Conservation (phyloP, 2,888 invertebrate genomes). For the Halictus quadricinctus region DNA sequence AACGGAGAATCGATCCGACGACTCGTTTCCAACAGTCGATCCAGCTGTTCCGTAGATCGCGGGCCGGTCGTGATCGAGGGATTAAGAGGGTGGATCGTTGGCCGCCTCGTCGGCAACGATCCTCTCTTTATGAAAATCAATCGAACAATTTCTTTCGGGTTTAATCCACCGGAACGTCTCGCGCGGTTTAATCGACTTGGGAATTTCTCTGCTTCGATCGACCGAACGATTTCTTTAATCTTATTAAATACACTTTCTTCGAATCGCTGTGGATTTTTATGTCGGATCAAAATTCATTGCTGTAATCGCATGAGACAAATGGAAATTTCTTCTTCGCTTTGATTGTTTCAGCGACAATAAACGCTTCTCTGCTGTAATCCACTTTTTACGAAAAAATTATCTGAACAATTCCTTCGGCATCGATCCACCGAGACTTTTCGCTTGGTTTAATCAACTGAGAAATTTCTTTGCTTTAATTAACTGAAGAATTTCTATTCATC, state of each 20-base stretch:
- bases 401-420: neutral
- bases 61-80: conserved; percentile 1
- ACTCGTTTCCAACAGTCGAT: conserved; percentile 29
- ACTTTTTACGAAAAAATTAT: neutral
- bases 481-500: neutral
- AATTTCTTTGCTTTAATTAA: too few relatives aligned
- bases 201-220: neutral
- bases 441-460: too few relatives aligned
- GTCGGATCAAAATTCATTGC: neutral
- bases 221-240: neutral
- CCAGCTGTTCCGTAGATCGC: neutral
- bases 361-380: neutral
- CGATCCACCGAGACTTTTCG: too few relatives aligned
- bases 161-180: neutral
- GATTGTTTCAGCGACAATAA: too few relatives aligned
- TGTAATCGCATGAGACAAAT: neutral
- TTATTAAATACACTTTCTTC: neutral
- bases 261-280: too few relatives aligned
- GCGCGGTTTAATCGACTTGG: neutral
- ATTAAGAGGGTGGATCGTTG: conserved; percentile 6
- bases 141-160: neutral
- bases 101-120: neutral
- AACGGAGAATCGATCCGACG: conserved; percentile 37
- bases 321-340: neutral
- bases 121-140: neutral